Evolutionary conservation across 1,140 invertebrate genomes (phyloP).

Genomic region (Drosophila ficusphila): DNA sequence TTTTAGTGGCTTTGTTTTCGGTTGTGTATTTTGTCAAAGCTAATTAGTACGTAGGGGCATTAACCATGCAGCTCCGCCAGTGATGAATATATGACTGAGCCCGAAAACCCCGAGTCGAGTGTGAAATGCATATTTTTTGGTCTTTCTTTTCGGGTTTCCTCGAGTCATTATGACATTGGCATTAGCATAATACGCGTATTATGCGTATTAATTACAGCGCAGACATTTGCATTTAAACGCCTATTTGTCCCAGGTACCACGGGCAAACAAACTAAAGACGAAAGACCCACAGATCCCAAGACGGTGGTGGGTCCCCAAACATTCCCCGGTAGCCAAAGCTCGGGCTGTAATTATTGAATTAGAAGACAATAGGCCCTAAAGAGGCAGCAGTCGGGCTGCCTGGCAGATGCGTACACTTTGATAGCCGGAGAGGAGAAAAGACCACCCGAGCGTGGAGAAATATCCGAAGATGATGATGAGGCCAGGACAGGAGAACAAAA

Average conservation of each 20-base stretch:
- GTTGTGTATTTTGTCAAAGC: slow-evolving; percentile 75
- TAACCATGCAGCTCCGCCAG: slow-evolving; percentile 67
- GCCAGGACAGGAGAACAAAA: slow-evolving; percentile 64
- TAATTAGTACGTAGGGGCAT: slow-evolving; percentile 78
- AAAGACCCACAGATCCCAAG: slow-evolving; percentile 19
- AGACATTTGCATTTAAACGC: slow-evolving; percentile 83
- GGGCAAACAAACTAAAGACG: too few species aligned
- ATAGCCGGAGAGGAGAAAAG: slow-evolving; percentile 45
- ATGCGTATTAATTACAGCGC: slow-evolving; percentile 82
- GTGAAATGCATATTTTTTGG: slow-evolving; percentile 74
- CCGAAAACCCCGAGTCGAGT: slow-evolving; percentile 37
- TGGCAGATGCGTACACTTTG: slow-evolving; percentile 76
- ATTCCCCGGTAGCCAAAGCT: slow-evolving; percentile 62
- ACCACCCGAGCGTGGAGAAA: slow-evolving; percentile 71
- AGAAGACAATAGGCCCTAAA: slow-evolving; percentile 68
- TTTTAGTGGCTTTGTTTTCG: slow-evolving; percentile 68
- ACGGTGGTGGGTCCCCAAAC: slow-evolving; percentile 42
- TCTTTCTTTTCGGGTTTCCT: slow-evolving; percentile 28
- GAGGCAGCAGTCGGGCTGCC: slow-evolving; percentile 32
- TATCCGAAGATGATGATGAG: slow-evolving; percentile 48
- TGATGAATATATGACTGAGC: slow-evolving; percentile 71
- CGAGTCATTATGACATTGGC: slow-evolving; percentile 69
- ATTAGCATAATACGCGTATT: slow-evolving; percentile 82
- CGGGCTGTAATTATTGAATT: slow-evolving; percentile 77
- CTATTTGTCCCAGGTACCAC: slow-evolving; percentile 64